Evolutionary conservation across 2,888 invertebrate species (phyloP).

Genomic region (Andrena chrysosceles): DNA sequence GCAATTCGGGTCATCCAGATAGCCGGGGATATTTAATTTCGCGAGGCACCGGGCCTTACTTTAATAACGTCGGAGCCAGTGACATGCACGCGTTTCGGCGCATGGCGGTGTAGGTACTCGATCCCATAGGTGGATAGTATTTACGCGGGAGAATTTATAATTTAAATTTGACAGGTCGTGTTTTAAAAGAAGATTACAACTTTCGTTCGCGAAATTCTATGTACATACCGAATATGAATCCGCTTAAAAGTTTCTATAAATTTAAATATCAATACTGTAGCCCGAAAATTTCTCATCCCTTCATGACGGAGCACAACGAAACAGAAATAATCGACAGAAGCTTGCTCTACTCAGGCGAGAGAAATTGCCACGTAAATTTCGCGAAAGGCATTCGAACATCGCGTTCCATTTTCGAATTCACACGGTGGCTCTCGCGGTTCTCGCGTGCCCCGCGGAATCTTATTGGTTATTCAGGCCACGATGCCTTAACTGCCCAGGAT

Average conservation of each 20-base stretch:
- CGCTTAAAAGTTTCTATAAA: background rate
- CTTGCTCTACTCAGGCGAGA: background rate
- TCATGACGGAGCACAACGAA: background rate
- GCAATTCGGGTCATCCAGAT: constrained; percentile 36
- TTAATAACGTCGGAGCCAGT: background rate
- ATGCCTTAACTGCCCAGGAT: constrained; percentile 79
- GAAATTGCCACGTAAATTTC: background rate
- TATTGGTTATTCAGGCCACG: constrained; percentile 78
- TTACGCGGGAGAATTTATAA: background rate
- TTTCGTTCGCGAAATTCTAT: background rate
- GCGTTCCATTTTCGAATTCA: constrained; percentile 69
- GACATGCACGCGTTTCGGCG: background rate
- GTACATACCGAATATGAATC: no score
- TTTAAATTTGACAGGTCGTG: background rate
- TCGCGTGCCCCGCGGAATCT: constrained; percentile 77
- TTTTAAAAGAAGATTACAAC: background rate
- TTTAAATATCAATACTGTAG: background rate
- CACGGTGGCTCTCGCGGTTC: constrained; percentile 70
- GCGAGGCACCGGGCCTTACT: background rate
- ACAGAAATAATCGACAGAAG: background rate
- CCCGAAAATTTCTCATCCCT: background rate
- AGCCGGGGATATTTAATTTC: constrained; percentile 27
- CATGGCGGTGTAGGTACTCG: background rate
- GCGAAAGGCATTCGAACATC: constrained; percentile 1
- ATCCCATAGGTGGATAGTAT: background rate